Evolutionary conservation across 2,113 vertebrate species (phyloP), one percentile per base, ranked within the genome.

Genomic region (Glaucidium brasilianum): DNA sequence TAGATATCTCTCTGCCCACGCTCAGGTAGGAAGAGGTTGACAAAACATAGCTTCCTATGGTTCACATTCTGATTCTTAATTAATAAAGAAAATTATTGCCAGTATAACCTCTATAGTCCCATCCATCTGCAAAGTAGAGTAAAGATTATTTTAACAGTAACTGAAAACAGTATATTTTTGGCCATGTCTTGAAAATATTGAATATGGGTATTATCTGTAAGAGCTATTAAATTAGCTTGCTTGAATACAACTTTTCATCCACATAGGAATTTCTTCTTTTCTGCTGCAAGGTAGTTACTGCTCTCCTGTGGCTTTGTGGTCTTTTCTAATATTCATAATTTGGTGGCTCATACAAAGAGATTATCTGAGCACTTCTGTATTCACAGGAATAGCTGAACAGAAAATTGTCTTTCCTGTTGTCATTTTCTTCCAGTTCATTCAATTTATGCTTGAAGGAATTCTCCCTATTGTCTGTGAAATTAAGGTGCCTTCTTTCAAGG

Each of bases 401-500:
- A 82, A 85, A 67, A 63, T 20, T 87, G 71, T 78, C 45, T 81
- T 86, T 81, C 41, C 22, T 87, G 30, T 90, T 93, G 50, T 74
- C 21, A 47, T 59, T 90, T 88, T 88, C 73, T 72, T 19, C 27
- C 30, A 15, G 20, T 56, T 76, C 29, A 47, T 64, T 88, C 86
- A 91, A 75, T 78, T 77, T 81, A 35, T 69, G 18, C 66, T 75
- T 37, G 47, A 93, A 94, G 62, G 21, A 93, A 72, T 90, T 88
- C 14, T 95, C 30, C 22, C n/a, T 37, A n/a, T 82, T 94, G 64
- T 78, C 74, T 95, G 87, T 78, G 69, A 93, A 95, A 91, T 71
- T 32, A 87, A 63, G 52, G n/a, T 81, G 17, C 47, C 56, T 93
- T 95, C 81, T 81, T 91, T 90, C 77, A 90, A 87, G 52, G 60